Percentiles rank a stretch among this genome's conserved stretches.
Evolutionary conservation across 2,797 vertebrate species (phyloP).

Genomic region (Phoxinus dragarum): DNA sequence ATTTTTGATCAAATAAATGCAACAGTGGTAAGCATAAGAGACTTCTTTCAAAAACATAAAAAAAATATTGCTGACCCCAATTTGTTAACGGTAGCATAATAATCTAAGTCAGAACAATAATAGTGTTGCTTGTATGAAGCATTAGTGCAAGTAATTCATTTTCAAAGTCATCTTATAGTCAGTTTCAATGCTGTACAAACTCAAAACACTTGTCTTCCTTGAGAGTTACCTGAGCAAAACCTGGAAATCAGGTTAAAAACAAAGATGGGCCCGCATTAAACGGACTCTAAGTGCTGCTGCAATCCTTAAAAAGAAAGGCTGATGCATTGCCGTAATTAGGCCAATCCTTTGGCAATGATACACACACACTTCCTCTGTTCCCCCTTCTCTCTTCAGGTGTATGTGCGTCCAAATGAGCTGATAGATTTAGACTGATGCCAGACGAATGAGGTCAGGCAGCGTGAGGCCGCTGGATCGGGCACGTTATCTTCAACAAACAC

Average conservation of each 20-base stretch:
- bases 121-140: background rate
- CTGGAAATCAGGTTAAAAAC: conserved; percentile 2
- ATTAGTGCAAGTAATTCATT: background rate
- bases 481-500: conserved; percentile 65
- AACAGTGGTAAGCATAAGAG: no score
- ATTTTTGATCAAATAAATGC: background rate
- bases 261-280: conserved; percentile 18
- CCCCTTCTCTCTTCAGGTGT: conserved; percentile 32
- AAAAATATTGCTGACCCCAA: background rate
- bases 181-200: background rate
- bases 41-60: background rate
- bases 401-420: conserved; percentile 44
- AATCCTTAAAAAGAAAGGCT: conserved; percentile 28
- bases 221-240: background rate
- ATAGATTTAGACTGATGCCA: conserved; percentile 45
- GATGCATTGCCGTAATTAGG: conserved; percentile 49
- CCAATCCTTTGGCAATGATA: conserved; percentile 27
- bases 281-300: conserved; percentile 1
- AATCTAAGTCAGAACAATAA: background rate
- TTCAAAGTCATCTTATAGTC: background rate
- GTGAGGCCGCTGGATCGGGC: conserved; percentile 48
- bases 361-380: conserved; percentile 16
- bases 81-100: background rate
- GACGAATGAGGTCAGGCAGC: conserved; percentile 57
- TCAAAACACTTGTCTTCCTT: conserved; percentile 1